Evolutionary conservation across 2,888 invertebrate genomes (phyloP).

Genomic region (Polydrusus cervinus): DNA sequence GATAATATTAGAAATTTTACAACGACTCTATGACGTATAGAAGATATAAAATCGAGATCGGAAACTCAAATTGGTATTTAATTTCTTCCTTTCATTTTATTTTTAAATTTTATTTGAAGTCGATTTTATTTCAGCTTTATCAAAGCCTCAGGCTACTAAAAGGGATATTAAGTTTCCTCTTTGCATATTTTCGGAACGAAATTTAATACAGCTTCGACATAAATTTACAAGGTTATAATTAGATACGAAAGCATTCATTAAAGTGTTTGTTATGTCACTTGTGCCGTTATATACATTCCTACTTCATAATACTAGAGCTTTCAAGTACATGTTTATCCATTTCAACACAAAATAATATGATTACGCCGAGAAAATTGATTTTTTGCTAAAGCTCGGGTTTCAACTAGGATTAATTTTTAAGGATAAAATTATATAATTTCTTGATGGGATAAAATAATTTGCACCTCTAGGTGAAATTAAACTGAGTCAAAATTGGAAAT

Average conservation of each 20-base stretch:
- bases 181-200: background rate
- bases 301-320: background rate
- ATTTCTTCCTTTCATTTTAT: no score
- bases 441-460: background rate
- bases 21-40: no score
- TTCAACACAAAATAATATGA: background rate
- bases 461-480: no score
- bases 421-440: background rate
- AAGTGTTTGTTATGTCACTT: constrained; percentile 45
- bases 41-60: no score
- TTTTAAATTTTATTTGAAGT: no score
- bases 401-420: background rate
- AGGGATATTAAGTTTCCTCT: background rate
- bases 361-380: background rate
- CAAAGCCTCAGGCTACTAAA: no score
- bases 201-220: no score
- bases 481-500: no score
- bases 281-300: constrained; percentile 11
- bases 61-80: no score
- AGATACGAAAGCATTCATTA: constrained; percentile 47
- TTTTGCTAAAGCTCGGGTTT: background rate
- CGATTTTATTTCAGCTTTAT: no score
- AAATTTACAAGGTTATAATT: constrained; percentile 36
- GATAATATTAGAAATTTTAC: no score
- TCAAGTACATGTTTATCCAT: background rate